Evolutionary conservation across 1,140 invertebrate genomes (phyloP).

Genomic region (Leucophenga varia): DNA sequence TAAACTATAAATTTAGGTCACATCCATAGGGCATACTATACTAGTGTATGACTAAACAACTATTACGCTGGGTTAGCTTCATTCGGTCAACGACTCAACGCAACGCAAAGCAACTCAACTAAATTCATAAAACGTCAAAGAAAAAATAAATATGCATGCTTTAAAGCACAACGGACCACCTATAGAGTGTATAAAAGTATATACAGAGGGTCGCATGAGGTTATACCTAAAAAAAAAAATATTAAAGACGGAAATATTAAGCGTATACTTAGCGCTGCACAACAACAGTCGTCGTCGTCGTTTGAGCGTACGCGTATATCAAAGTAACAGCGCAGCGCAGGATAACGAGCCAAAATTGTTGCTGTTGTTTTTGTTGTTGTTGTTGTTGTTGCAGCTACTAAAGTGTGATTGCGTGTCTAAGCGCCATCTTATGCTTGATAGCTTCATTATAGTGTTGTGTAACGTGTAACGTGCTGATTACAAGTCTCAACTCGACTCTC

Average conservation of each 20-base stretch:
- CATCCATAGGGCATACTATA: slow-evolving; percentile 29
- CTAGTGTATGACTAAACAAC: not conserved
- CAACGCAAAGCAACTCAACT: slow-evolving; percentile 15
- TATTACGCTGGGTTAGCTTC: slow-evolving; percentile 6
- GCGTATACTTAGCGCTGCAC: slow-evolving; percentile 33
- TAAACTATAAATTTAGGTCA: slow-evolving; percentile 50
- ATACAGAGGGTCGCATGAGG: slow-evolving; percentile 48
- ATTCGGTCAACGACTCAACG: slow-evolving; percentile 20
- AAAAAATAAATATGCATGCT: too few species aligned
- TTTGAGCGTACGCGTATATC: not conserved
- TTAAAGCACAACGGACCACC: slow-evolving; percentile 46
- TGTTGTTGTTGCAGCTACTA: not conserved
- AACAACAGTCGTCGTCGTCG: slow-evolving; percentile 13
- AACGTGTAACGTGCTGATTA: slow-evolving; percentile 35
- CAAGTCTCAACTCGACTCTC: slow-evolving; percentile 21
- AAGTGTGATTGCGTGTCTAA: slow-evolving; percentile 51
- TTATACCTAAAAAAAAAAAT: slow-evolving; percentile 30
- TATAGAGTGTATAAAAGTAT: slow-evolving; percentile 37
- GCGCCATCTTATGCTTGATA: slow-evolving; percentile 50
- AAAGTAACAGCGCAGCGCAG: slow-evolving; percentile 14
- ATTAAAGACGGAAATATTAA: slow-evolving; percentile 44
- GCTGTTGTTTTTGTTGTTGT: too few species aligned
- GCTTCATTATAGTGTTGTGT: slow-evolving; percentile 48
- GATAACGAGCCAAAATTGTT: not conserved
- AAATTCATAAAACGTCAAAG: too few species aligned